phyloP scores from a whole-genome alignment of 2,113 vertebrate genomes.

The Lasiurus borealis region DNA sequence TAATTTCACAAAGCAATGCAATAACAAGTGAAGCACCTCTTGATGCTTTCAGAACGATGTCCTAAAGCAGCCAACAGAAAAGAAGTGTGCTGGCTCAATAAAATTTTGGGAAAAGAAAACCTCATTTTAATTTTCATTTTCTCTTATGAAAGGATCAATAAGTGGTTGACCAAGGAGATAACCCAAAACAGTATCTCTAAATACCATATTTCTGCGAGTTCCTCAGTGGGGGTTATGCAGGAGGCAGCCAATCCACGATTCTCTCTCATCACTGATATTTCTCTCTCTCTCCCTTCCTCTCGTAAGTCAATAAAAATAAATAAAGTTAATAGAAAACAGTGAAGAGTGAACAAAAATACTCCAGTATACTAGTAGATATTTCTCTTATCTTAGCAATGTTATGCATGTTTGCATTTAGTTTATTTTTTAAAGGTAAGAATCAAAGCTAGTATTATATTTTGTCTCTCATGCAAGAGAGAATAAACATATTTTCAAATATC shows the following conservation, averaged over 20 bases:
- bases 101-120: neutral
- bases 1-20: conserved; percentile 29
- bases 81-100: neutral
- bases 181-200: neutral
- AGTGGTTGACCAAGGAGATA: neutral
- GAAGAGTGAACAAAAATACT: neutral
- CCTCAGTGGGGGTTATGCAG: no score
- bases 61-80: neutral
- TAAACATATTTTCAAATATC: conserved; percentile 55
- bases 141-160: neutral
- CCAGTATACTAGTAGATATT: neutral
- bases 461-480: neutral
- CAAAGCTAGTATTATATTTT: neutral
- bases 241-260: no score
- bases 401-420: neutral
- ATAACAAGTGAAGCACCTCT: neutral
- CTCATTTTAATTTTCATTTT: conserved; percentile 44
- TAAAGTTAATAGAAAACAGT: conserved; percentile 55
- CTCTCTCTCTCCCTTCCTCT: no score
- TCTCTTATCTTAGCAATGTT: neutral
- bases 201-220: conserved; percentile 7
- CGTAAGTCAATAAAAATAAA: no score
- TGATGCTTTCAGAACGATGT: neutral
- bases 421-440: neutral
- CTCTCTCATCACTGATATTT: no score